Percentiles rank a stretch among this genome's conserved stretches.
phyloP scores from a whole-genome alignment of 92 coral and sea anemone species.

The Phymanthus crucifer region DNA sequence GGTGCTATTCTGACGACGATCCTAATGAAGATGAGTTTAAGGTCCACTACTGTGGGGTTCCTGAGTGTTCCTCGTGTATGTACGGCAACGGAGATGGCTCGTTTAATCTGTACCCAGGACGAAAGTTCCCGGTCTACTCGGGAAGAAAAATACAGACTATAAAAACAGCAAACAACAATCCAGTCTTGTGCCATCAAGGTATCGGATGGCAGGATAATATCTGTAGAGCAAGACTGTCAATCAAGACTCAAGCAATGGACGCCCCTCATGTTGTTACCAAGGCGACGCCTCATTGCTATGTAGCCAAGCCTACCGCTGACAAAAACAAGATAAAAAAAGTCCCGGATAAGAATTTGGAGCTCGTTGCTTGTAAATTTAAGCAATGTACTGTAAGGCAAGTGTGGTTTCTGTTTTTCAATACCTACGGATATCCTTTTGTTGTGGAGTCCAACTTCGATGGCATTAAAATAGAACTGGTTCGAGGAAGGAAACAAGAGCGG shows the following conservation, averaged over 20 bases:
- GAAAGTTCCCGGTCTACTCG: slow-evolving; percentile 62
- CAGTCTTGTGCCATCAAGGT: slow-evolving; percentile 54
- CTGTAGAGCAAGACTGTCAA: slow-evolving; percentile 41
- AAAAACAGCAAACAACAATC: slow-evolving; percentile 31
- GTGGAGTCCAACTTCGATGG: slow-evolving; percentile 61
- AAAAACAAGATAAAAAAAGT: slow-evolving; percentile 30
- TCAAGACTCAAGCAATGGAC: slow-evolving; percentile 30
- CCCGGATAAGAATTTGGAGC: slow-evolving; percentile 52
- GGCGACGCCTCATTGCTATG: slow-evolving; percentile 57
- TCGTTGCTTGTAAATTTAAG: slow-evolving; percentile 66
- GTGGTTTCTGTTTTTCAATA: slow-evolving; percentile 84
- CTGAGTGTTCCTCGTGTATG: slow-evolving; percentile 81
- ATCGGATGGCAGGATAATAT: slow-evolving; percentile 47
- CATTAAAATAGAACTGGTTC: slow-evolving; percentile 60
- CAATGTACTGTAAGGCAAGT: slow-evolving; percentile 95
- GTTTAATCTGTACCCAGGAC: slow-evolving; percentile 50
- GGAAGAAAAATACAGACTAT: slow-evolving; percentile 64
- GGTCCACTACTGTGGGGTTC: slow-evolving; percentile 62
- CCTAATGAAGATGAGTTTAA: slow-evolving; percentile 24
- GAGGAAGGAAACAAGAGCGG: slow-evolving; percentile 50
- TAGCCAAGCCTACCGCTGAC: slow-evolving; percentile 49
- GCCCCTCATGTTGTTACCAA: slow-evolving; percentile 16
- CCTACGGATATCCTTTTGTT: slow-evolving; percentile 64
- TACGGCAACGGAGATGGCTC: slow-evolving; percentile 84
- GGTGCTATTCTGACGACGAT: slow-evolving; percentile 67